These are phyloP conservation scores for Herpailurus yagouaroundi DNA, from an alignment of 2,113 vertebrate species.

Conservation along the genomic window DNA sequence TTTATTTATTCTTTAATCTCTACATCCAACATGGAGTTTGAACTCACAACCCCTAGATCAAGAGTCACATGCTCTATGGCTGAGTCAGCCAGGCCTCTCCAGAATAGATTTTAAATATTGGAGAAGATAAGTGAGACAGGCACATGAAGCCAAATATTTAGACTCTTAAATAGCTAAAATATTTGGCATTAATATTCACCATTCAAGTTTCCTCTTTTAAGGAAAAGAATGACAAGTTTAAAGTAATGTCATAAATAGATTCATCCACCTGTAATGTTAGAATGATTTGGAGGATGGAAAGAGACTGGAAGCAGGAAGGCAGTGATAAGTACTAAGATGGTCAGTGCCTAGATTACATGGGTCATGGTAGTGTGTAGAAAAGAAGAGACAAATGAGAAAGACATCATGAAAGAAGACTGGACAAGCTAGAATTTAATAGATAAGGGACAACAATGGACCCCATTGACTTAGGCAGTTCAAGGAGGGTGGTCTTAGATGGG, in stretches of 20 bases:
- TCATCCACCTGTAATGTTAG: background rate
- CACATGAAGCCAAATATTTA: background rate
- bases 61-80: background rate
- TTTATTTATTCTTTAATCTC: background rate
- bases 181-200: background rate
- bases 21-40: background rate
- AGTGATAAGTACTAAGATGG: background rate
- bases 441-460: background rate
- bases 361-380: background rate
- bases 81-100: background rate
- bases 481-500: background rate
- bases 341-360: background rate
- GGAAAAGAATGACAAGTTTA: background rate
- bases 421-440: background rate
- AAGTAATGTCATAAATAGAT: background rate
- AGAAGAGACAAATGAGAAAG: background rate
- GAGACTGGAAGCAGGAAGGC: background rate
- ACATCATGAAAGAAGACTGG: background rate
- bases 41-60: background rate
- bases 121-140: background rate
- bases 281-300: background rate
- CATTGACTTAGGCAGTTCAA: background rate
- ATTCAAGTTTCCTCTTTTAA: background rate
- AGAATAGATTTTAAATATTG: background rate
- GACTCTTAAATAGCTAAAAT: background rate